Conservation (phyloP, 1,140 invertebrate genomes). For the Cydia pomonella region DNA sequence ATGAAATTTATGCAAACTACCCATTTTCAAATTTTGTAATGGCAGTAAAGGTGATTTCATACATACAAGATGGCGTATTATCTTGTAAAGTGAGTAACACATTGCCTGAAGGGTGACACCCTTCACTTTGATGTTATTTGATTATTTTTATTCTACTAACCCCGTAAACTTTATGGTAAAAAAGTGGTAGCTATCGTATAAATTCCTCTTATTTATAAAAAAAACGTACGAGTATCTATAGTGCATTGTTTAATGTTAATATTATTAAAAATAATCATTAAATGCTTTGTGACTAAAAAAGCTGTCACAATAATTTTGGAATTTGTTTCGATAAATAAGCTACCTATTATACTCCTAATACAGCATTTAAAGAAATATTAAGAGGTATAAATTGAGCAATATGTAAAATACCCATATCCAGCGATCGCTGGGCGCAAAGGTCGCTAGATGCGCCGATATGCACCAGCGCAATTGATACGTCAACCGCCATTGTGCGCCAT, state of each 20-base stretch:
- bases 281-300: too few relatives aligned
- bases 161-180: background rate
- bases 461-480: slow-evolving; percentile 63
- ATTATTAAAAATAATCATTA: too few relatives aligned
- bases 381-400: background rate
- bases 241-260: too few relatives aligned
- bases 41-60: slow-evolving; percentile 1
- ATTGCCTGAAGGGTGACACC: background rate
- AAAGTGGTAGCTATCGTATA: background rate
- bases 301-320: too few relatives aligned
- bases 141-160: too few relatives aligned
- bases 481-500: slow-evolving; percentile 45
- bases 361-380: background rate
- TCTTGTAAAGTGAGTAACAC: slow-evolving; percentile 6
- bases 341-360: too few relatives aligned
- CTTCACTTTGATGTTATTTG: too few relatives aligned
- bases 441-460: slow-evolving; percentile 31
- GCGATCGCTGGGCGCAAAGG: background rate
- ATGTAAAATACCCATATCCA: slow-evolving; percentile 12
- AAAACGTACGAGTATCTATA: too few relatives aligned
- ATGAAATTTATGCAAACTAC: background rate
- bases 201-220: too few relatives aligned
- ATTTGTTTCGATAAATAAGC: too few relatives aligned
- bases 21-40: background rate
- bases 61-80: slow-evolving; percentile 7